Base-by-base conservation (phyloP, 2,888 invertebrate species). In the Griposia aprilina region DNA sequence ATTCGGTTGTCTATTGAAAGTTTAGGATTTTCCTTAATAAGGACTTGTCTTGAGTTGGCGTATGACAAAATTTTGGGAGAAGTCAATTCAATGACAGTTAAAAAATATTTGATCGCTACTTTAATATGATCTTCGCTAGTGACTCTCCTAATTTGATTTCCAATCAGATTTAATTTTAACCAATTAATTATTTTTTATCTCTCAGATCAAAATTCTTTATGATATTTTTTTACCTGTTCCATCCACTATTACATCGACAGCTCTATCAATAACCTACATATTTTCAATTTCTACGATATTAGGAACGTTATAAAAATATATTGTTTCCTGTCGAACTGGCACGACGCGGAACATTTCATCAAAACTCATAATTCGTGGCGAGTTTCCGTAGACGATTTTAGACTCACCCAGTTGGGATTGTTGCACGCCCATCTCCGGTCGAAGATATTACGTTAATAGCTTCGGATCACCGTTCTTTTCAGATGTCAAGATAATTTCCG, bases 361-460 rank as follows among this genome's bases (percentile, higher is more conserved):
- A 94, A 96, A 96, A 95, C 93, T 96, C 95, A 96, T 96, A 96
- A 96, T 96, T 95, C 93, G 92, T 93, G 91, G 92, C 83, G 74
- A 92, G 94, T 95, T 96, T 96, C 96, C 96, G 96, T 90, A 90
- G 93, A 93, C 92, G 94, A 93, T 94, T 96, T 95, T 95, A 92
- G 94, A 92, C 87, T 95, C 95, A 95, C 96, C 96, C 90, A 96
- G 93, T 93, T 95, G 88, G 84, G 79, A 83, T 81, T 83, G 87
- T 82, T 89, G 84, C 85, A 85, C 87, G 85, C 86, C 89, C 90
- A 91, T 92, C 92, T 92, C 92, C 91, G 90, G 90, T 90, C 79
- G 76, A 89, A 90, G 86, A 87, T 84, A 90, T 90, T 88, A 89
- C 88, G 89, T 87, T 90, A 90, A 91, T 88, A 87, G 88, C 81